These are phyloP conservation scores for Apostichopus japonicus DNA, from an alignment of 35 echinoderm and acorn worm species.

Conservation along the genomic window DNA sequence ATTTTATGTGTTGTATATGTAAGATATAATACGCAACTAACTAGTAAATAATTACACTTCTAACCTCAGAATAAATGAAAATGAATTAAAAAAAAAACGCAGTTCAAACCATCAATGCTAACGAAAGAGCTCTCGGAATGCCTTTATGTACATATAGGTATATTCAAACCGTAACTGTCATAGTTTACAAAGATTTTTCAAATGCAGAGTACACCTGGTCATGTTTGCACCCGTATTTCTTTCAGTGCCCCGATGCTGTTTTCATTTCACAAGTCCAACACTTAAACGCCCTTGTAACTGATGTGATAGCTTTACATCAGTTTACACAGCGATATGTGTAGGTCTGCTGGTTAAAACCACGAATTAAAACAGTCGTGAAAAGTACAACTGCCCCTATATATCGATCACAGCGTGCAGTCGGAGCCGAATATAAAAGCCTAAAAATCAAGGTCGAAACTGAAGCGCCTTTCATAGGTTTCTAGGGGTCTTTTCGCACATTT, in stretches of 20 bases:
- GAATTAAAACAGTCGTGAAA: conserved; percentile 11
- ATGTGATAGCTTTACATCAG: neutral
- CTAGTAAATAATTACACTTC: too few species aligned
- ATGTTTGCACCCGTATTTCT: neutral
- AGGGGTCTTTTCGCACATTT: conserved; percentile 46
- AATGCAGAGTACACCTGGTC: neutral
- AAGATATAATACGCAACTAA: too few species aligned
- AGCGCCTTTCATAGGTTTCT: conserved; percentile 4
- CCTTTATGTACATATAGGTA: too few species aligned
- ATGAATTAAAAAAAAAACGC: too few species aligned
- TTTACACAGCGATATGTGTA: neutral
- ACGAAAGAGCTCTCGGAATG: too few species aligned
- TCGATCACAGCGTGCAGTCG: conserved; percentile 41
- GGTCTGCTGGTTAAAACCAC: neutral
- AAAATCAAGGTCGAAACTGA: conserved; percentile 46
- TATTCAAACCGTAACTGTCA: too few species aligned
- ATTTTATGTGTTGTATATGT: too few species aligned
- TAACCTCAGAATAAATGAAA: too few species aligned
- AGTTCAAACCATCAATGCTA: too few species aligned
- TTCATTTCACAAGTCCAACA: conserved; percentile 13
- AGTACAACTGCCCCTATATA: conserved; percentile 39
- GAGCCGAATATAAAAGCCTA: conserved; percentile 19
- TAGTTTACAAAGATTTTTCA: neutral
- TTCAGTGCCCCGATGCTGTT: conserved; percentile 6
- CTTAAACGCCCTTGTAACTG: conserved; percentile 16